Conservation (phyloP, 1,140 invertebrate species). For the Pseudomyrmex dendroicus region DNA sequence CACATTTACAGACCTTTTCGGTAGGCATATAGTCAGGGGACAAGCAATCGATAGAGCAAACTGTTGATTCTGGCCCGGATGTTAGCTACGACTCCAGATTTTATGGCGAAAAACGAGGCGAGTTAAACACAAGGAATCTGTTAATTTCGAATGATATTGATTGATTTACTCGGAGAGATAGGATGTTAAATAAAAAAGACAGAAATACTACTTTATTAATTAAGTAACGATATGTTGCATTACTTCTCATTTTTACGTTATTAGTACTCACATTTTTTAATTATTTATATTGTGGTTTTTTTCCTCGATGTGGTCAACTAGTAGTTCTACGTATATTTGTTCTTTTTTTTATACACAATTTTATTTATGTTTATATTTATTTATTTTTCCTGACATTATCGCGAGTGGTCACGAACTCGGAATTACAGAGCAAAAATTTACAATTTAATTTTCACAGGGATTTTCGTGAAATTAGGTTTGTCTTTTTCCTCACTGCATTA, state of each 20-base stretch:
- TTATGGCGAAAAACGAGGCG: constrained; percentile 15
- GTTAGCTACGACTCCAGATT: constrained; percentile 66
- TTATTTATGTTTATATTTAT: background rate
- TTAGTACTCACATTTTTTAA: too few relatives aligned
- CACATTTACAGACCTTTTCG: constrained; percentile 53
- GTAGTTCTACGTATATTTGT: background rate
- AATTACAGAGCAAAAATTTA: background rate
- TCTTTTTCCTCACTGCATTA: background rate
- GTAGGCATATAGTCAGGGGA: constrained; percentile 69
- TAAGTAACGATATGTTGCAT: background rate
- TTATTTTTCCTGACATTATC: too few relatives aligned
- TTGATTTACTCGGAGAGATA: constrained; percentile 13
- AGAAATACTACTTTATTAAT: background rate
- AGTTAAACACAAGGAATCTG: constrained; percentile 25
- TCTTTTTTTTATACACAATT: background rate
- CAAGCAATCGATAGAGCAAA: constrained; percentile 83
- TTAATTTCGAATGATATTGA: constrained; percentile 24
- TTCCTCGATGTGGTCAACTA: too few relatives aligned
- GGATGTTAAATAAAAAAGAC: background rate
- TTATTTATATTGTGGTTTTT: too few relatives aligned
- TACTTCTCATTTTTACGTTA: background rate
- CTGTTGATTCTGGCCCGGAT: constrained; percentile 82
- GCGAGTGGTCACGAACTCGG: background rate
- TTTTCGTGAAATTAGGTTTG: constrained; percentile 12
- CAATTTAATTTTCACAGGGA: constrained; percentile 3